Evolutionary conservation across 2,113 vertebrate genomes (phyloP), one percentile per base, ranked within the genome.

Genomic region (Erythrocercus mccallii): DNA sequence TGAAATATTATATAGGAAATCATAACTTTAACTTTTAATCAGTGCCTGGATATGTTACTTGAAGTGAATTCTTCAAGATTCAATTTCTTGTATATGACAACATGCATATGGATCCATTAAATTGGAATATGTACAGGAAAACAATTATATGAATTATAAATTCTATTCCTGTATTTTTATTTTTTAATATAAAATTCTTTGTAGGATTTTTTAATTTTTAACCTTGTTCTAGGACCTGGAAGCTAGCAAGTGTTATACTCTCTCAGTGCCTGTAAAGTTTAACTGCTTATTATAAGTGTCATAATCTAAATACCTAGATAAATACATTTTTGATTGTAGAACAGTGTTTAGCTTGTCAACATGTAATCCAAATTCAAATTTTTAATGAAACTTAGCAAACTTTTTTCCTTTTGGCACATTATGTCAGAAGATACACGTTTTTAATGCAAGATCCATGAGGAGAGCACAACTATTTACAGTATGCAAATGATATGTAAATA

Each of bases 401-500:
- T 10, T 62, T 88, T 70, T 66, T 86, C 51, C 47, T 53, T 74
- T 88, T 57, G 45, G 20, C 45, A 53, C 16, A 27, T 84, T 79
- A 42, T 79, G 28, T 44, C 44, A 88, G 76, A 40, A 5, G 1
- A 57, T 56, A 51, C 6, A 15, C 1, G 33, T 16, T 56, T 90
- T 94, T 69, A 38, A 54, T 86, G 27, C 35, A 93, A 95, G 48
- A 95, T 94, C 94, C 87, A 96, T 50, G 44, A 96, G 77, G 24
- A 33, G 30, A 91, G 90, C 8, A 28, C 65, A 92, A 93, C 74
- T 93, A 90, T 92, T 88, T 94, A 37, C 48, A 58, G 9, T 92
- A 93, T 91, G 88, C 80, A 96, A 96, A 96, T 80, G 14, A 71
- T 90, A 94, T 84, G 84, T 79, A 95, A 96, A 95, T 81, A 92